A percentile compares a stretch with the other conserved stretches of the same genome.
These are phyloP conservation scores for Drosophila sechellia DNA, from an alignment of 1,140 invertebrate genomes.

Conservation along the genomic window DNA sequence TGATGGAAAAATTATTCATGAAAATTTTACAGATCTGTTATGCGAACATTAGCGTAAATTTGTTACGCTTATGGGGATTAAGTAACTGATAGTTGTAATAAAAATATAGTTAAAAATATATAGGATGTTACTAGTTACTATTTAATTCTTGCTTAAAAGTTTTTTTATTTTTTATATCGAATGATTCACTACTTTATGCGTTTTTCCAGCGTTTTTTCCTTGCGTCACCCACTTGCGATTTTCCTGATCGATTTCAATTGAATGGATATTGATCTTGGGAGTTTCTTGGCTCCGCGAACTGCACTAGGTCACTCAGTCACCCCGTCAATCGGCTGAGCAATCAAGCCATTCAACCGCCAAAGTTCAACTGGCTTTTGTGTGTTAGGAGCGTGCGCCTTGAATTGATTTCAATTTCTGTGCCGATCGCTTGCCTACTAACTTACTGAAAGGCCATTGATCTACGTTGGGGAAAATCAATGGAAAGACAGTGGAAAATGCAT, in stretches of 20 bases:
- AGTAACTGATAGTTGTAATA: not conserved
- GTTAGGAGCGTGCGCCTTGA: slow-evolving; percentile 58
- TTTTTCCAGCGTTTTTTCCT: not conserved
- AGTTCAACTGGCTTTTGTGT: slow-evolving; percentile 41
- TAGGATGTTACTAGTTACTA: not conserved
- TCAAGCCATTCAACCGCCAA: slow-evolving; percentile 30
- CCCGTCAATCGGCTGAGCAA: slow-evolving; percentile 65
- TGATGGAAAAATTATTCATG: slow-evolving; percentile 2
- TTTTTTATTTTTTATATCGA: not conserved
- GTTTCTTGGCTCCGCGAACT: slow-evolving; percentile 46
- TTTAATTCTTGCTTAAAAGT: not conserved
- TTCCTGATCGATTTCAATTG: slow-evolving; percentile 48
- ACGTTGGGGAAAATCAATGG: slow-evolving; percentile 31
- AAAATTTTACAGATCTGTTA: slow-evolving; percentile 5
- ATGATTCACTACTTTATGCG: not conserved
- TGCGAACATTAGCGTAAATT: slow-evolving; percentile 2
- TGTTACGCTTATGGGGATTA: not conserved
- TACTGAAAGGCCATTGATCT: slow-evolving; percentile 59
- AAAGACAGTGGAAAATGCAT: slow-evolving; percentile 26
- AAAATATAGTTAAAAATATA: too few relatives aligned
- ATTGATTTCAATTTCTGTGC: slow-evolving; percentile 50
- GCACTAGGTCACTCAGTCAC: slow-evolving; percentile 73
- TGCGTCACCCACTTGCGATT: not conserved
- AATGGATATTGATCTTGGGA: slow-evolving; percentile 72
- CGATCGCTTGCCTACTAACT: slow-evolving; percentile 66